Conservation (phyloP, 2,113 vertebrate species). For the Tylochromis polylepis region DNA sequence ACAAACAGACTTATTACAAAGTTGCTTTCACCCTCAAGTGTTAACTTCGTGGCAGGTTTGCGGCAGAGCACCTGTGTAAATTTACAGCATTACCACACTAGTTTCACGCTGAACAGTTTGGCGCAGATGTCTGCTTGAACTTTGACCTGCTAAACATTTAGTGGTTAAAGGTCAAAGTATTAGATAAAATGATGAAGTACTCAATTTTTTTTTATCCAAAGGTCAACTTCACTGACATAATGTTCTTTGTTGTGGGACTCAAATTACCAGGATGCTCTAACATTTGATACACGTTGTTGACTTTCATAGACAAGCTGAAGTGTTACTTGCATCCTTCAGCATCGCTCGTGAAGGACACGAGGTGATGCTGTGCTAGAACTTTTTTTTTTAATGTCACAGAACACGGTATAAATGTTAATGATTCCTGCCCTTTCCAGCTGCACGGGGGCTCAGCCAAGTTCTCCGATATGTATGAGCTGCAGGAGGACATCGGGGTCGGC, state of each 20-base stretch:
- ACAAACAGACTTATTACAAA: background rate
- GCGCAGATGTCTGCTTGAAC: background rate
- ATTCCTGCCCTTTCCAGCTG: slow-evolving; percentile 68
- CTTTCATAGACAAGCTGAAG: background rate
- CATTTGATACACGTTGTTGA: background rate
- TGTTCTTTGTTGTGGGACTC: background rate
- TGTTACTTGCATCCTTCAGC: background rate
- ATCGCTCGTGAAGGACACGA: background rate
- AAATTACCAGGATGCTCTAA: background rate
- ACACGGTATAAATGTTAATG: background rate
- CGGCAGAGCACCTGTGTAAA: background rate
- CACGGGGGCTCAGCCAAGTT: slow-evolving; percentile 85
- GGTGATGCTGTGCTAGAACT: background rate
- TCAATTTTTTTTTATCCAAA: background rate
- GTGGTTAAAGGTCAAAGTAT: background rate
- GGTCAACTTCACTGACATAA: background rate
- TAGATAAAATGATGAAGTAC: background rate
- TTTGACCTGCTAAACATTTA: background rate
- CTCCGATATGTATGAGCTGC: slow-evolving; percentile 88
- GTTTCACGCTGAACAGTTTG: background rate
- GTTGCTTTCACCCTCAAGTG: background rate
- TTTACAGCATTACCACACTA: background rate
- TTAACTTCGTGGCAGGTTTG: background rate
- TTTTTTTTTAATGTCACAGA: background rate
- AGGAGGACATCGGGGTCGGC: slow-evolving; percentile 95